Conservation (phyloP, 2,888 invertebrate species). For the Latheticus oryzae region DNA sequence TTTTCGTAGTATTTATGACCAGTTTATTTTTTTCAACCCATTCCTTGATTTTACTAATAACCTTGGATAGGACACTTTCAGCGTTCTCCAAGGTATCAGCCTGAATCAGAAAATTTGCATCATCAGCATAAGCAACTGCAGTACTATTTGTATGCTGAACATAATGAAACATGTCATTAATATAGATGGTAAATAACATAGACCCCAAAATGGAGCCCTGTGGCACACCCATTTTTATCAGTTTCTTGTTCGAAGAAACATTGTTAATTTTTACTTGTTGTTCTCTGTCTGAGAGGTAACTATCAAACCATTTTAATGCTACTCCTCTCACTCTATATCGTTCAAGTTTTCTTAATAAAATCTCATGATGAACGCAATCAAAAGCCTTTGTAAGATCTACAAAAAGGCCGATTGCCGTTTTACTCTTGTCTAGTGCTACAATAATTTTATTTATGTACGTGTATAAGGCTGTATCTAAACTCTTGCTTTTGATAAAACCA, state of each 20-base stretch:
- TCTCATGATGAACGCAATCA: not conserved
- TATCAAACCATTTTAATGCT: not conserved
- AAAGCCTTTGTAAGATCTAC: conserved; percentile 3
- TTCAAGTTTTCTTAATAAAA: conserved; percentile 4
- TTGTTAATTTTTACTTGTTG: conserved; percentile 3
- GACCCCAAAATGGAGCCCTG: not conserved
- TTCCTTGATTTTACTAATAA: not conserved
- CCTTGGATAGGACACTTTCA: not conserved
- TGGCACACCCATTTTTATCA: conserved; percentile 5
- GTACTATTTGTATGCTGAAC: conserved; percentile 1
- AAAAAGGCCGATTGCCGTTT: not conserved
- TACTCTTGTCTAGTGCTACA: not conserved
- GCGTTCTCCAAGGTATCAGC: conserved; percentile 1
- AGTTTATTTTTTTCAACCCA: conserved; percentile 6
- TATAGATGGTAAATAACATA: conserved; percentile 1
- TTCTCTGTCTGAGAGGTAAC: not conserved
- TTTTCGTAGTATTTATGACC: not conserved
- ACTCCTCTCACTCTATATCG: not conserved
- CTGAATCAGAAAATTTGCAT: conserved; percentile 5
- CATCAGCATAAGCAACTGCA: conserved; percentile 2
- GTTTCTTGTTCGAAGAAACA: not conserved
- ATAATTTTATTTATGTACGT: conserved; percentile 1
- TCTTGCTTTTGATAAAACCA: conserved; percentile 1
- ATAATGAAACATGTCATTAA: conserved; percentile 3
- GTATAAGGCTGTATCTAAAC: conserved; percentile 3